Base-by-base conservation (phyloP, 2,888 invertebrate species). In the Plagodis dolabraria region DNA sequence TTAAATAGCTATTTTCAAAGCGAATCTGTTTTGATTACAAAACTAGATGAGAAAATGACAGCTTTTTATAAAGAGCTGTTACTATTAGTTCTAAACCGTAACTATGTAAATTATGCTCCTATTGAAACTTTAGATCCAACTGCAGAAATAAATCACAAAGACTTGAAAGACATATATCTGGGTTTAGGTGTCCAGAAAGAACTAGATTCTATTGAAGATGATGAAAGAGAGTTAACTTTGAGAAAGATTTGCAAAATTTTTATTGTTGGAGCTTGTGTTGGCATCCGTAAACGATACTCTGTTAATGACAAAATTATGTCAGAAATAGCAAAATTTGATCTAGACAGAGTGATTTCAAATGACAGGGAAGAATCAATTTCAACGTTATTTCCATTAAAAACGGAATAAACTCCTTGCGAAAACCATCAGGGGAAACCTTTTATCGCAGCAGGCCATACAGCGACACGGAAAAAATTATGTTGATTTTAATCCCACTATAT, bases 1-100 rank as follows among this genome's bases (percentile, higher is more conserved):
- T 7, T 6, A 2, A 59, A 59, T 43, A 7, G 6, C 0, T 45
- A 54, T 9, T 64, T 64, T 50, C 57, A 64, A 47, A 64, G 60
- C 33, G 56, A 64, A 52, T 33, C 42, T 34, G 11, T 47, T 1
- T 12, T 59, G 0, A 52, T 64, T 34, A 57, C 33, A 11, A 22
- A 60, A 7, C 6, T 57, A 6, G 10, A 57, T 40, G 10, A 5
- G 5, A 60, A 60, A 54, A 63, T 63, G 57, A 11, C 5, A 11
- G 53, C 43, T 5, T 12, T 59, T 5, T 63, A 51, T 40, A 40
- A n/a, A 33, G 57, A 60, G 33, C 57, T 64, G 7, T 10, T 64
- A 2, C 35, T 40, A 11, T 35, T 12, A 7, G 6, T 43, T 8
- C 35, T 60, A 44, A 7, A 6, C 6, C 5, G 33, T 10, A n/a